Percentiles rank a stretch among this genome's conserved stretches.
Evolutionary conservation across 1,140 invertebrate genomes (phyloP).

Genomic region (Scylla paramamosain): DNA sequence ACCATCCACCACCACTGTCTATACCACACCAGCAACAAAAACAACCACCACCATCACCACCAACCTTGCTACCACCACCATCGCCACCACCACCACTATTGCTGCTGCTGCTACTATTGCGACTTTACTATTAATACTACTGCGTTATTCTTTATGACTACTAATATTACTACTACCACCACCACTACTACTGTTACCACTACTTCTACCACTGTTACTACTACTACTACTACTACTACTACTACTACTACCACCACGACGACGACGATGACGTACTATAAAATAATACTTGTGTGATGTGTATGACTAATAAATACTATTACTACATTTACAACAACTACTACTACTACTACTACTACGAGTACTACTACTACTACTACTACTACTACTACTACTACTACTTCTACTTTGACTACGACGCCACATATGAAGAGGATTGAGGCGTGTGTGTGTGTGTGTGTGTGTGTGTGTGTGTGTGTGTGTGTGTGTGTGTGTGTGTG

Average conservation of each 20-base stretch:
- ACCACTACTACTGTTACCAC: not conserved
- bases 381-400: not conserved
- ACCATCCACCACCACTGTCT: no score
- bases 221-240: not conserved
- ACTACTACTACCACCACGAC: not conserved
- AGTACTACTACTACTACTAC: not conserved
- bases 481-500: not conserved
- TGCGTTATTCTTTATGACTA: not conserved
- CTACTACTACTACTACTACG: constrained; percentile 9
- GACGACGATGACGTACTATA: not conserved
- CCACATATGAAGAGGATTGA: not conserved
- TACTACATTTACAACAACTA: not conserved
- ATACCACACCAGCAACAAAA: no score
- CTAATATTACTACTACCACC: not conserved
- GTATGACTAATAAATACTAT: not conserved
- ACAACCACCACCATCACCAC: no score
- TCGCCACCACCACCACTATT: not conserved
- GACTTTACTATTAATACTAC: not conserved
- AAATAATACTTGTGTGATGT: not conserved
- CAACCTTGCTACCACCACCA: no score
- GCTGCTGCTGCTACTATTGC: not conserved
- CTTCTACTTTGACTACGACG: not conserved
- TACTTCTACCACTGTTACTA: not conserved
- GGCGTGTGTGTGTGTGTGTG: not conserved
- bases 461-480: no score